Base-by-base conservation (phyloP, 2,888 invertebrate species). In the Leistus spinibarbis region DNA sequence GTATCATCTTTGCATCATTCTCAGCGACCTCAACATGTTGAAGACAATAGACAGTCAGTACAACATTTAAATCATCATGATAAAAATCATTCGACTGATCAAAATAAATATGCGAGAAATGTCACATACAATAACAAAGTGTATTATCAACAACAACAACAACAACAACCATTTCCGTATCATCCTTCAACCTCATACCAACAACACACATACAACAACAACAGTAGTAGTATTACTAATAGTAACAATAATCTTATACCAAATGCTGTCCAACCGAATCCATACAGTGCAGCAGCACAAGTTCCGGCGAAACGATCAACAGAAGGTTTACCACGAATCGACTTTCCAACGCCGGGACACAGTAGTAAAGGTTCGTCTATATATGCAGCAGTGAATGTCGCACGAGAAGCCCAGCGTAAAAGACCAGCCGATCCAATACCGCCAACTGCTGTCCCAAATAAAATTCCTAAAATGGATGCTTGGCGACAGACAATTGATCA, bases 401-500 rank as follows among this genome's bases (percentile, higher is more conserved):
- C 80, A 7, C 77, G 80, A 9, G 80, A 83, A 16, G 57, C 76
- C 1, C 79, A 79, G 54, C 81, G 81, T 67, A 84, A 87, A 78
- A 83, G 88, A 74, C 80, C 84, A 0, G 82, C 83, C 0, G 88
- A 81, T 77, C 82, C 66, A 77, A 81, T 63, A 5, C 83, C 83
- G 24, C 80, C 83, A 40, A 40, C 10, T 40, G 40, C 5, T 4
- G 40, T 40, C 0, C 85, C 69, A 2, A 85, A 82, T 76, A 89
- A 89, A 81, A 84, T 88, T 40, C 84, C 87, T 0, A 87, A 87
- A 78, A 81, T 87, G 2, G 88, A 89, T 78, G 82, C 85, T 3
- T 89, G 89, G 89, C 82, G 87, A 76, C 83, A 87, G 76, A 86
- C 86, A 0, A 88, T 88, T 76, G 89, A 89, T 79, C 85, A 88